Evolutionary conservation across 2,797 vertebrate species (phyloP), one percentile per base, ranked within the genome.

Genomic region (Scleropages formosus): DNA sequence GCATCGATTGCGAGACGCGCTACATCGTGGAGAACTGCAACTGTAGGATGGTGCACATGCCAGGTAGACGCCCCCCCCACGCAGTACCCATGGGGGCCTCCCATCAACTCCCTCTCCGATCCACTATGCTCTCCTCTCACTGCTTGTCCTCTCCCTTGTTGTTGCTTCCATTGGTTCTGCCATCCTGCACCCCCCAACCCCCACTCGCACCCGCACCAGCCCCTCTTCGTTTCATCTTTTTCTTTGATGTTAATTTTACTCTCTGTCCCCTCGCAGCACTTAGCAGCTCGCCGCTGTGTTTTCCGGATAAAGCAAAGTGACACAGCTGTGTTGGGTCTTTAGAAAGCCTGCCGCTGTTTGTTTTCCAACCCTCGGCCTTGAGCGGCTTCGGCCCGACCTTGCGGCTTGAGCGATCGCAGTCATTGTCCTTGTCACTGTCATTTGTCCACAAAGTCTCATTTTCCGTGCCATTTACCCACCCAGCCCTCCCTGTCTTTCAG

Each of bases 41-140:
- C 91, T 99, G 97, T 88, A 95, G 90, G 81, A 99, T 98, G 97
- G 97, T 98, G 47, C 96, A 99, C 88, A 99, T 99, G 97, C 97
- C 96, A 68, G 96, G 97, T 98, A 74, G 79, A 91, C 84, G 26
- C 22, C 12, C 1, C 44, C 9, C 12, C 46, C 15, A 1, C 8
- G 0, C n/a, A 15, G 4, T 20, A 18, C 53, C 53, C 13, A 3
- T 18, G 3, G 13, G 12, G 53, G 51, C 49, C 24, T 13, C 8
- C 3, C 13, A 49, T 11, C 26, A 20, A n/a, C 49, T 71, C 27
- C 59, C 31, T 44, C 51, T 39, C n/a, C 4, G 39, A 18, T 31
- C 63, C 24, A 51, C 44, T 63, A 26, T 59, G n/a, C n/a, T n/a
- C 27, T 69, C 24, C 4, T 53, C 24, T 47, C n/a, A 4, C 49